Conservation (phyloP, 2,888 invertebrate genomes). For the Allygus modestus region DNA sequence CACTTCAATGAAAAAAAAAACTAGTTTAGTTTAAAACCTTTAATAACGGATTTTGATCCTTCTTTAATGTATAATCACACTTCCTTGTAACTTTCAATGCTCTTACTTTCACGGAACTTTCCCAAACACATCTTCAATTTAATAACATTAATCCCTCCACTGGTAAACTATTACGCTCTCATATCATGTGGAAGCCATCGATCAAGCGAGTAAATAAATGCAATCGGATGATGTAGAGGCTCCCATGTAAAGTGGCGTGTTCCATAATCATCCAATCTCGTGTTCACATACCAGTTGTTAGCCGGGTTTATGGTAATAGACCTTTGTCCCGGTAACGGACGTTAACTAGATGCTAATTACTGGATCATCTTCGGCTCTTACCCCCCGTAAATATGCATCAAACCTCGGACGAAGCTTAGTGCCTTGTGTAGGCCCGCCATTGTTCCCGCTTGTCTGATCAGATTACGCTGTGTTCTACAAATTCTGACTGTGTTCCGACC, state of each 20-base stretch:
- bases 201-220: background rate
- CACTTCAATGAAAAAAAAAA: too few relatives aligned
- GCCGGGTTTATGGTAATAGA: constrained; percentile 46
- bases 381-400: constrained; percentile 45
- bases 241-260: too few relatives aligned
- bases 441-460: background rate
- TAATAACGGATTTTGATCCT: too few relatives aligned
- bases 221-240: background rate
- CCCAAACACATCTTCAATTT: too few relatives aligned
- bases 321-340: constrained; percentile 44
- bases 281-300: constrained; percentile 16
- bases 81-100: too few relatives aligned
- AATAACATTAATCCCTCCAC: too few relatives aligned
- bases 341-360: constrained; percentile 52
- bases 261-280: background rate
- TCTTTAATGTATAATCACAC: too few relatives aligned
- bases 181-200: background rate
- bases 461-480: constrained; percentile 7
- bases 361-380: constrained; percentile 46
- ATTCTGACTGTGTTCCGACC: background rate
- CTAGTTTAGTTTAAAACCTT: too few relatives aligned
- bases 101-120: too few relatives aligned
- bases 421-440: background rate
- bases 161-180: background rate
- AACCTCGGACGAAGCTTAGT: constrained; percentile 19